Evolutionary conservation across 2,113 vertebrate genomes (phyloP), one percentile per base, ranked within the genome.

Genomic region (Pyxicephalus adspersus): DNA sequence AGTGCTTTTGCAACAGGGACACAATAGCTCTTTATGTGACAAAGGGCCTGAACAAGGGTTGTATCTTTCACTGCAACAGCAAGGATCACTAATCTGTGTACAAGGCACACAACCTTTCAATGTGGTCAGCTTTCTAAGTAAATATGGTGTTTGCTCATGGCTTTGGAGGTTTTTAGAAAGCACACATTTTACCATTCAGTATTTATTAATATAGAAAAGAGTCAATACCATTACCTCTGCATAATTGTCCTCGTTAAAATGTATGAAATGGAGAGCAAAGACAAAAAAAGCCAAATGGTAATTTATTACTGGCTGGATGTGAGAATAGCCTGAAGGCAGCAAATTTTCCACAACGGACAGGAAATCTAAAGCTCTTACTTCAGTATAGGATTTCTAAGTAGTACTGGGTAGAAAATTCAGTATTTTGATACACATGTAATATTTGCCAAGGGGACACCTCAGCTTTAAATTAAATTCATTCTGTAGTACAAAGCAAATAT

Each of bases 281-380:
- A 26, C 20, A 28, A 38, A 45, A 20, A 74, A 23, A 71, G 34
- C n/a, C 66, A 31, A 45, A 64, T 72, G 38, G 78, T 72, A 52
- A 80, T 80, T 80, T 80, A 81, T 74, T 68, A 55, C 70, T 60
- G 28, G 45, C 67, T 73, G 60, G 29, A 81, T 73, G 68, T 81
- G 68, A 71, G 60, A 81, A 73, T 55, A 31, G 45, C 79, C 79
- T 64, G 17, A 73, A 55, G 79, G 79, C 68, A 73, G 23, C 79
- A 73, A 50, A 71, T 73, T 60, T 72, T 80, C 61, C 5, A 63
- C 78, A 80, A 72, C 72, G 52, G 58, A 81, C 79, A 73, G 79
- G 79, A 81, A 81, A 81, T 25, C 58, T 34, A 74, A 55, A 28
- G 60, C 79, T 64, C 61, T 50, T 81, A 68, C 67, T 23, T 16